Evolutionary conservation across 2,888 invertebrate species (phyloP), one percentile per base, ranked within the genome.

Genomic region (Parapristionchus giblindavisi): DNA sequence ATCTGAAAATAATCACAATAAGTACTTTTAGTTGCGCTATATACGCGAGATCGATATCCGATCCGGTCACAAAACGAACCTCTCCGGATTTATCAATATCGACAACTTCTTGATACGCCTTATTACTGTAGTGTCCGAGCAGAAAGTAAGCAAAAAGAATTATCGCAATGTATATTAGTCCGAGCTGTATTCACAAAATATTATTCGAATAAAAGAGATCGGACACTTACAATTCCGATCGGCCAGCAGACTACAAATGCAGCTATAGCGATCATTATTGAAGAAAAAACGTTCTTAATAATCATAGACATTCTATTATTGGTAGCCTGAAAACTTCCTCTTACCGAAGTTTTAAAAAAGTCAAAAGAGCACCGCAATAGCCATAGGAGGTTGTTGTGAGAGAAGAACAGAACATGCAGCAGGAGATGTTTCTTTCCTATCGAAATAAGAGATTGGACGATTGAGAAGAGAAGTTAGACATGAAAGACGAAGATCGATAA

Each of bases 1-100:
- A 52, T 11, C 68, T 68, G 34, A n/a, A 68, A 32, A 17, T 3
- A n/a, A 11, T 27, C n/a, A 24, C 21, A 38, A 24, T 60, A 43
- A 17, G 43, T 43, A 43, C 8, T 14, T 43, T 14, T 14, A 43
- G 8, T 8, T 14, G 43, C 43, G 8, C 17, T 8, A 43, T 43
- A 14, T 2, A 1, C 17, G 29, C 54, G 29, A 29, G 14, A 2
- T 3, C n/a, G 14, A 5, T 14, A 27, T 54, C n/a, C 27, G 56
- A n/a, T 17, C 17, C 27, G n/a, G 56, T 54, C 24, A 24, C 14
- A 36, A 32, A 29, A 21, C 51, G 8, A 4, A 68, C 68, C 43
- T 68, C 68, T 68, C 68, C 68, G 5, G 68, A 52, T 29, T 51
- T 68, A 17, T 68, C 68, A 1, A 52, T 36, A n/a, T 34, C 52